phyloP scores from a whole-genome alignment of 2,888 invertebrate species.

The Nomada fucata region DNA sequence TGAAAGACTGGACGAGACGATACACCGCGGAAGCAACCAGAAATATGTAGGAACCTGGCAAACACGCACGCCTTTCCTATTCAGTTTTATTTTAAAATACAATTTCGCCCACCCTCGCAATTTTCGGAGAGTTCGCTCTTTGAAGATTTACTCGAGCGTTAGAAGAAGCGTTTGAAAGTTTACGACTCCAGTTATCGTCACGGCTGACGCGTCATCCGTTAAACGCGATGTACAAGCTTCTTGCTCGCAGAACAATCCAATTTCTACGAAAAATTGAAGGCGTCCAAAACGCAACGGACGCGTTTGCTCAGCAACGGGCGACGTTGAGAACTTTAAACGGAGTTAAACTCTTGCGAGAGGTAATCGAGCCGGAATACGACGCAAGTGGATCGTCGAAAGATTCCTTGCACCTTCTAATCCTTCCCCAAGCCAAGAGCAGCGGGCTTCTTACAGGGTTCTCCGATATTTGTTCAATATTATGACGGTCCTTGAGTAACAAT shows the following conservation, averaged over 20 bases:
- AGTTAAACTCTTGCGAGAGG: conserved; percentile 20
- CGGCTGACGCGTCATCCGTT: not conserved
- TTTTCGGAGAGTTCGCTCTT: too few species aligned
- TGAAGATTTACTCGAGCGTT: too few species aligned
- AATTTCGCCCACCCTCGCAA: too few species aligned
- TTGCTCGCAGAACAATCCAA: not conserved
- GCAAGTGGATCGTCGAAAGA: conserved; percentile 31
- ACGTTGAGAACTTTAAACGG: conserved; percentile 42
- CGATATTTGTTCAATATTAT: conserved; percentile 42
- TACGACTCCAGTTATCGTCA: not conserved
- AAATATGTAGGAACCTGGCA: not conserved
- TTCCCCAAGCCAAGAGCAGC: not conserved
- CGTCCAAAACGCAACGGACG: conserved; percentile 26
- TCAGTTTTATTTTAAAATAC: too few species aligned
- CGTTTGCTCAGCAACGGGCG: conserved; percentile 2
- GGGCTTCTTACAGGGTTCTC: not conserved
- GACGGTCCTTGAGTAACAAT: conserved; percentile 19
- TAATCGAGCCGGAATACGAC: conserved; percentile 29
- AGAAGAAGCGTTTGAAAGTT: not conserved
- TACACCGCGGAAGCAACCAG: too few species aligned
- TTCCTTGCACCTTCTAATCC: conserved; percentile 3
- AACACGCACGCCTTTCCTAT: not conserved
- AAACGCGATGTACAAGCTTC: not conserved
- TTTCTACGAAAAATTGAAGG: conserved; percentile 30
- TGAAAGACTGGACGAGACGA: too few species aligned